Base-by-base conservation (phyloP, 2,797 vertebrate species). In the Siniperca undulata region DNA sequence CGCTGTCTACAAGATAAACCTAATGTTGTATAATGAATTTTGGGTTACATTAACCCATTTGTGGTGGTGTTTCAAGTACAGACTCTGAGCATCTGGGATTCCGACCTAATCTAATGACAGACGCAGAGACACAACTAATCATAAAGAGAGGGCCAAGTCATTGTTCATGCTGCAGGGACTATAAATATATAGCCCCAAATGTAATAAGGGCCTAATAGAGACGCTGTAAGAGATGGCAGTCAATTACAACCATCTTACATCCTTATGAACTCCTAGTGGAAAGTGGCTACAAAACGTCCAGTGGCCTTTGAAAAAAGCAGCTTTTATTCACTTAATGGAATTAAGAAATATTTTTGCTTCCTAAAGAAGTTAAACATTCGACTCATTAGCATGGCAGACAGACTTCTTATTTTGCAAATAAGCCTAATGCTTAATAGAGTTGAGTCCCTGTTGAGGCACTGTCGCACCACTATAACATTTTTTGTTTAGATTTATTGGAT, bases 1-100 rank as follows among this genome's bases (percentile, higher is more conserved):
- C 24, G 62, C 93, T 95, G 95, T 90, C 96, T 96, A 91, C 92
- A 90, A 97, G 94, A 96, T 96, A 95, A 96, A 97, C 95, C 95
- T 97, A 97, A 97, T 97, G 96, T 95, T 94, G 96, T 96, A 96
- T 97, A 97, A 97, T 97, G 95, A 97, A 97, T 97, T 97, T 97
- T 97, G 95, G 95, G 96, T 97, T 96, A 97, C 96, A 97, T 97
- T 97, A 97, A 95, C 95, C 95, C 76, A 95, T 96, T 96, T 97
- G 96, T 96, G 96, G 96, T 96, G 94, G 96, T 97, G 95, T 96
- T 96, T 97, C 95, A 96, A 97, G 95, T 95, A 93, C 95, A 97
- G 97, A 96, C 95, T 97, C 96, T 94, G 96, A 97, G 96, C 95
- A 95, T 96, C 96, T 96, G 94, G 95, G 97, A 97, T 96, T 97